Conservation (phyloP, 2,888 invertebrate species). For the Terebella lapidaria region DNA sequence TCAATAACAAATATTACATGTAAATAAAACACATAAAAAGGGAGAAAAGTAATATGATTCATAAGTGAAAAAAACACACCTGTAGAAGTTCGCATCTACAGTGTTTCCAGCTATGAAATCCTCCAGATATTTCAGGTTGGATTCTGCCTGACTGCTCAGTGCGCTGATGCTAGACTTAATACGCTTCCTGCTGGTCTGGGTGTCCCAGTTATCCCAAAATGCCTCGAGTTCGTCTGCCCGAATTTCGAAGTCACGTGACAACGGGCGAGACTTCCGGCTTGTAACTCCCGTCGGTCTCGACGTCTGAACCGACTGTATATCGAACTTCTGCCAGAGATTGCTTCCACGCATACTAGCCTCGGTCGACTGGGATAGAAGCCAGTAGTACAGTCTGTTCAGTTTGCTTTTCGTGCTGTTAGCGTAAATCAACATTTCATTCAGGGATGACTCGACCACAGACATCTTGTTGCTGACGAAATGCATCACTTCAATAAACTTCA, state of each 20-base stretch:
- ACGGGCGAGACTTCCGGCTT: neutral
- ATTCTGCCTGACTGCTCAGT: neutral
- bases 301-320: too few relatives aligned
- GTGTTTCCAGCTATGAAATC: slow-evolving; percentile 7
- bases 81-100: slow-evolving; percentile 6
- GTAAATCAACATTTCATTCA: slow-evolving; percentile 1
- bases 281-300: too few relatives aligned
- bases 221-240: neutral
- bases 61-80: too few relatives aligned
- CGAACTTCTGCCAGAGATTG: neutral
- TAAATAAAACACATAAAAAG: too few relatives aligned
- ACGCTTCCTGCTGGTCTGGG: neutral
- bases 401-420: neutral
- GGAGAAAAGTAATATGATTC: too few relatives aligned
- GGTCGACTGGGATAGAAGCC: slow-evolving; percentile 9
- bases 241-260: neutral
- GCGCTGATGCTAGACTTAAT: neutral
- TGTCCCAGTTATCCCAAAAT: neutral
- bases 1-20: too few relatives aligned
- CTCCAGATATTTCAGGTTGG: neutral
- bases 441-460: neutral
- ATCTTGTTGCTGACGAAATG: neutral
- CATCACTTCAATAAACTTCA: neutral
- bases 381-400: slow-evolving; percentile 12
- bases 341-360: slow-evolving; percentile 1